These are phyloP conservation scores for Heliconius hewitsoni DNA, from an alignment of 1,140 invertebrate species.

Conservation along the genomic window DNA sequence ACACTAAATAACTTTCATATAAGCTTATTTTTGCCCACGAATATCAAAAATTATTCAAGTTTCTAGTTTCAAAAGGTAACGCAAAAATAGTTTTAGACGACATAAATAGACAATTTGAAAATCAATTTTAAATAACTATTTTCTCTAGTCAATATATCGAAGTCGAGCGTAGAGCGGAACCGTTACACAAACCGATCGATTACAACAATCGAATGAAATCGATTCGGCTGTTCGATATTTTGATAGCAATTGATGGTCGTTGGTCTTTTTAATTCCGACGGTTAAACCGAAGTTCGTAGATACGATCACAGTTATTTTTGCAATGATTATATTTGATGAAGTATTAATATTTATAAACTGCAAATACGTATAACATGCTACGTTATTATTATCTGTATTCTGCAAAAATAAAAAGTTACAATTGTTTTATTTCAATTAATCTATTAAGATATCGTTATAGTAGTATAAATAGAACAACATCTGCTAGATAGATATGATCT, in stretches of 20 bases:
- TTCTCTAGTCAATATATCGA: conserved; percentile 8
- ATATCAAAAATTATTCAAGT: no score
- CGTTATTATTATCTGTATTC: neutral
- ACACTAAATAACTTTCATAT: no score
- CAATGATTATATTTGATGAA: no score
- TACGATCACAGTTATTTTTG: neutral
- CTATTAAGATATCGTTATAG: neutral
- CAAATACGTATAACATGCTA: neutral
- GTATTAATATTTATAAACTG: no score
- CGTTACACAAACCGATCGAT: conserved; percentile 32
- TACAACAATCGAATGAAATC: conserved; percentile 27
- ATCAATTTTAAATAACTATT: neutral
- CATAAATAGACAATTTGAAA: neutral
- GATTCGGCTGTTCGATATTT: neutral
- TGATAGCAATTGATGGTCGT: neutral
- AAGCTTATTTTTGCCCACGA: no score
- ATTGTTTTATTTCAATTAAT: neutral
- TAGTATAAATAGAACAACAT: neutral
- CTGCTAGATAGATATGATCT: neutral
- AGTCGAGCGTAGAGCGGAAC: conserved; percentile 25
- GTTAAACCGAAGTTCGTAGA: neutral
- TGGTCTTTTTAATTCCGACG: neutral
- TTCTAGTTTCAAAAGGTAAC: no score
- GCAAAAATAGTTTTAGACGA: neutral
- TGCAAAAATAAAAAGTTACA: neutral